Percentiles rank a stretch among this genome's conserved stretches.
phyloP scores from a whole-genome alignment of 2,888 invertebrate genomes.

The Caenorhabditis panamensis region DNA sequence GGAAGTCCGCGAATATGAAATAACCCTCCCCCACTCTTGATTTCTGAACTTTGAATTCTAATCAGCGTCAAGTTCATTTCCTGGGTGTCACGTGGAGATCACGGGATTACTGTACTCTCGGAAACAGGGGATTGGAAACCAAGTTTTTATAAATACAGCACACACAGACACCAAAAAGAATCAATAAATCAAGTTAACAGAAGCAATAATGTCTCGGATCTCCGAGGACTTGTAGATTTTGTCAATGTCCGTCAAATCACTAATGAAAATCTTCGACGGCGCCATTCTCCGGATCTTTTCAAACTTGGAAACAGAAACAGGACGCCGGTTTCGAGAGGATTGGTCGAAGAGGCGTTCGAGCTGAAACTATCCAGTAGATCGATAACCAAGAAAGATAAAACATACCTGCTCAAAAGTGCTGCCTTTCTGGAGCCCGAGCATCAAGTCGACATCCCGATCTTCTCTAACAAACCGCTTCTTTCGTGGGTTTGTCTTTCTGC shows the following conservation, averaged over 20 bases:
- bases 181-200: conserved; percentile 63
- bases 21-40: too few relatives aligned
- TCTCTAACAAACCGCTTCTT: conserved; percentile 69
- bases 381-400: not conserved
- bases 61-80: too few relatives aligned
- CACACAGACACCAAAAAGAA: too few relatives aligned
- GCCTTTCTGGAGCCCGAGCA: conserved; percentile 74
- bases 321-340: conserved; percentile 28
- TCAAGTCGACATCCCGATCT: conserved; percentile 74
- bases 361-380: conserved; percentile 38
- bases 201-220: conserved; percentile 76
- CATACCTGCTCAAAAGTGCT: conserved; percentile 68
- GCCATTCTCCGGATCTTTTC: conserved; percentile 64
- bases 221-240: conserved; percentile 79
- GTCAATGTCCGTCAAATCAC: conserved; percentile 79
- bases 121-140: too few relatives aligned
- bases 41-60: too few relatives aligned
- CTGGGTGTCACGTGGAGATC: too few relatives aligned
- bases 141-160: too few relatives aligned
- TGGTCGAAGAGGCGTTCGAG: conserved; percentile 69
- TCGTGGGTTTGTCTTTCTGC: conserved; percentile 59
- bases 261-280: conserved; percentile 77
- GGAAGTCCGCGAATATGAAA: too few relatives aligned
- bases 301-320: too few relatives aligned
- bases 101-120: too few relatives aligned